phyloP scores from a whole-genome alignment of 2,888 invertebrate species.

The Ceriagrion tenellum region DNA sequence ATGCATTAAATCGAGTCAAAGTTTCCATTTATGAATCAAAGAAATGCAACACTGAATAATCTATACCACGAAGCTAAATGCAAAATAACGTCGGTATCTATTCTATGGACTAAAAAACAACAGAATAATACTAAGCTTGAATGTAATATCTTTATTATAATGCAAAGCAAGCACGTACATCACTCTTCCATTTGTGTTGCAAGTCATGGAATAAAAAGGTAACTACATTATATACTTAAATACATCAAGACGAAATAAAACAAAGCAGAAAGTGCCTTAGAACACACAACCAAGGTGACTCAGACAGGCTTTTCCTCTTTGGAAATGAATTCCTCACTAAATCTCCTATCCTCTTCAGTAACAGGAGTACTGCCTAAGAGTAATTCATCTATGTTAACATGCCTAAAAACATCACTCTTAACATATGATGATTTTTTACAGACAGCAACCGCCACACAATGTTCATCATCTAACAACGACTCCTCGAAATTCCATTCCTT shows the following conservation, averaged over 20 bases:
- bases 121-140: constrained; percentile 18
- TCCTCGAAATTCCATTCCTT: constrained; percentile 91
- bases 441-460: constrained; percentile 89
- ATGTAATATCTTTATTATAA: constrained; percentile 40
- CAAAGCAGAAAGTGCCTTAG: constrained; percentile 10
- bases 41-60: background rate
- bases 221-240: background rate
- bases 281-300: constrained; percentile 49
- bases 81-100: background rate
- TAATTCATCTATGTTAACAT: constrained; percentile 82
- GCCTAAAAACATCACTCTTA: constrained; percentile 78
- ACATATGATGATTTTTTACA: constrained; percentile 71
- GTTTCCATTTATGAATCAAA: background rate
- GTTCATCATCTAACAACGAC: constrained; percentile 85
- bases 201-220: constrained; percentile 17
- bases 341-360: constrained; percentile 80
- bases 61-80: background rate
- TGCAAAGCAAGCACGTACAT: constrained; percentile 58
- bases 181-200: background rate
- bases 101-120: constrained; percentile 33
- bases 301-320: constrained; percentile 79
- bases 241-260: background rate
- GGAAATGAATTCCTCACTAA: constrained; percentile 81
- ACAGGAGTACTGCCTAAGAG: constrained; percentile 80
- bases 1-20: background rate